Percentiles rank a stretch among this genome's conserved stretches.
Evolutionary conservation across 2,888 invertebrate genomes (phyloP).

Genomic region (Drosophila peninsularis): DNA sequence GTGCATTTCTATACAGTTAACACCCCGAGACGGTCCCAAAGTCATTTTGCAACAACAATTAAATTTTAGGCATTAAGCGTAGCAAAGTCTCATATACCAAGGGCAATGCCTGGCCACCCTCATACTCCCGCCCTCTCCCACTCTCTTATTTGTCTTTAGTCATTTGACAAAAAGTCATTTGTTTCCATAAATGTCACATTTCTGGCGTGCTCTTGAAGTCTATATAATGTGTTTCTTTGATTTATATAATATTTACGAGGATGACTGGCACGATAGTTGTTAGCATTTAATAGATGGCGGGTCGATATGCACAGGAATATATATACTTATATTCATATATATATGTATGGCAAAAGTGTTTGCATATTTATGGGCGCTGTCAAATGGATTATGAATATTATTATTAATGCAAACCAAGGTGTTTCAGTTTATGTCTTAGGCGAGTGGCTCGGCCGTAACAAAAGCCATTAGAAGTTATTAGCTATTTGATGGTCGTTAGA

Average conservation of each 20-base stretch:
- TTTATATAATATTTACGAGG: slow-evolving; percentile 63
- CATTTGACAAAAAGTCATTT: slow-evolving; percentile 65
- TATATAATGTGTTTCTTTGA: slow-evolving; percentile 60
- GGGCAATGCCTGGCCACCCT: background rate
- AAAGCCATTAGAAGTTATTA: slow-evolving; percentile 59
- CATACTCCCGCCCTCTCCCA: background rate
- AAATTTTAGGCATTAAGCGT: slow-evolving; percentile 44
- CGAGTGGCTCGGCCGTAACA: slow-evolving; percentile 26
- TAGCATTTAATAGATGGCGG: slow-evolving; percentile 24
- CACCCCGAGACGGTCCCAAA: slow-evolving; percentile 59
- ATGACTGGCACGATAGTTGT: slow-evolving; percentile 39
- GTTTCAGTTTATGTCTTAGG: slow-evolving; percentile 15
- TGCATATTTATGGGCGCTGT: slow-evolving; percentile 54
- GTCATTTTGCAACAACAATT: slow-evolving; percentile 68
- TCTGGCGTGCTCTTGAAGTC: slow-evolving; percentile 48
- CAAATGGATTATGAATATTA: slow-evolving; percentile 45
- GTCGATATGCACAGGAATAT: slow-evolving; percentile 40
- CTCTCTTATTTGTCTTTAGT: slow-evolving; percentile 20
- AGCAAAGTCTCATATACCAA: background rate
- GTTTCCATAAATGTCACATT: slow-evolving; percentile 71
- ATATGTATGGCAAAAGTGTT: slow-evolving; percentile 21
- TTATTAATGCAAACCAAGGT: slow-evolving; percentile 29
- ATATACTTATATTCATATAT: background rate
- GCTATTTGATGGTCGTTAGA: slow-evolving; percentile 41
- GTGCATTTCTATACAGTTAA: slow-evolving; percentile 64